Percentiles rank a stretch among this genome's conserved stretches.
Evolutionary conservation across 2,797 vertebrate genomes (phyloP).

Genomic region (Acestrorhynchus altus): DNA sequence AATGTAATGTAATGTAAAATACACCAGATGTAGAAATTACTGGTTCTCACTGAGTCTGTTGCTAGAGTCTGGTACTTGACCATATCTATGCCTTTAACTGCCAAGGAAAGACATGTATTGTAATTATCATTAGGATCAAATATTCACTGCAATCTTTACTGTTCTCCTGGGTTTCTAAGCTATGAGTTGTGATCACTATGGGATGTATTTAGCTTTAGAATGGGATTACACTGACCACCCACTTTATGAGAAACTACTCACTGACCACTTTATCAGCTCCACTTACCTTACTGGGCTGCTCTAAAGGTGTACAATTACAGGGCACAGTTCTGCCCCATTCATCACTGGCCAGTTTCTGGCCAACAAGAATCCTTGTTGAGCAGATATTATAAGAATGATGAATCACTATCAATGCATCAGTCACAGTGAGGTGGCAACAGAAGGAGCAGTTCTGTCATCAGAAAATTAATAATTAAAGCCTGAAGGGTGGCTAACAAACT

Average conservation of each 20-base stretch:
- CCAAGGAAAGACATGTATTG: background rate
- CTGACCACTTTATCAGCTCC: background rate
- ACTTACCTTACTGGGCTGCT: background rate
- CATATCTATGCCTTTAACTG: constrained; percentile 5
- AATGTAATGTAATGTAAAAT: too few species aligned
- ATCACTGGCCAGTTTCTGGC: background rate
- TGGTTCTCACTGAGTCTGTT: background rate
- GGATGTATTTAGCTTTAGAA: background rate
- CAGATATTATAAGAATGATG: background rate
- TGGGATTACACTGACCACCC: background rate
- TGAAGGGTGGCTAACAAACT: too few species aligned
- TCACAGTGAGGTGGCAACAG: too few species aligned
- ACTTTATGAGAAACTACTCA: background rate
- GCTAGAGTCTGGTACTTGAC: background rate
- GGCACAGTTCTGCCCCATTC: background rate
- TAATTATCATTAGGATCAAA: background rate
- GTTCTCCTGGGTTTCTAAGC: background rate
- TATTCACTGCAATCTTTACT: background rate
- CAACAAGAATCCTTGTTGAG: background rate
- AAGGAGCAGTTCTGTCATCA: too few species aligned
- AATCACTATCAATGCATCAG: too few species aligned
- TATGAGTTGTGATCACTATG: background rate
- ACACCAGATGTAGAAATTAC: background rate
- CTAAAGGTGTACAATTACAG: background rate
- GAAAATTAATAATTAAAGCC: too few species aligned